Evolutionary conservation across 2,113 vertebrate genomes (phyloP).

Genomic region (Hipposideros armiger): DNA sequence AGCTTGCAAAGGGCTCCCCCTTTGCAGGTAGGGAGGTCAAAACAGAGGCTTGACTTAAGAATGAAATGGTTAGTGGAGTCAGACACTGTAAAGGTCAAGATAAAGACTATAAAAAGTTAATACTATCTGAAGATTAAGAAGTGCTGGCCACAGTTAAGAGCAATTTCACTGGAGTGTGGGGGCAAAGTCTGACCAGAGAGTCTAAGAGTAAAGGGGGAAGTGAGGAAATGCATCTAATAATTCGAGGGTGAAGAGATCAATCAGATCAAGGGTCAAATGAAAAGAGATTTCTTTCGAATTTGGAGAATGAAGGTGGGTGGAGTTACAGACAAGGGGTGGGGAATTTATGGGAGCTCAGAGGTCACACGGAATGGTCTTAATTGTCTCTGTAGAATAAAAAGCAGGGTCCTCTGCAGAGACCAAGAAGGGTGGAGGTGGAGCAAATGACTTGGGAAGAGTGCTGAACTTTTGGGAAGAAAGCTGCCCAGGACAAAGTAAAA

Average conservation of each 20-base stretch:
- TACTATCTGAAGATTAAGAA: neutral
- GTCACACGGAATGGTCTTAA: neutral
- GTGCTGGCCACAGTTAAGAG: neutral
- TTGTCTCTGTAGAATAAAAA: neutral
- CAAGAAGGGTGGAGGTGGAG: neutral
- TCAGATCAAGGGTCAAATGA: neutral
- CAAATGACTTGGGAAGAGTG: no score
- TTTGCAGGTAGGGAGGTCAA: neutral
- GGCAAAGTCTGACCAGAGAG: neutral
- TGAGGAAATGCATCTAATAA: neutral
- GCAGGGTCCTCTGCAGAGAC: neutral
- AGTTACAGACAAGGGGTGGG: neutral
- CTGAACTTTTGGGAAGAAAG: neutral
- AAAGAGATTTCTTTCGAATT: neutral
- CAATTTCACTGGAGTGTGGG: neutral
- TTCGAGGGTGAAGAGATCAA: neutral
- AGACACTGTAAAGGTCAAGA: neutral
- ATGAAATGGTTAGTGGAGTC: neutral
- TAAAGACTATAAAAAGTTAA: neutral
- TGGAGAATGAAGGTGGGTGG: neutral
- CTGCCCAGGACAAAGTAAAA: neutral
- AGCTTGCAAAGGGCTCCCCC: neutral
- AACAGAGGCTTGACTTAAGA: neutral
- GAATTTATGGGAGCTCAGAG: neutral
- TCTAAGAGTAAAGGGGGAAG: constrained; percentile 10